These are phyloP conservation scores for Pherbina coryleti DNA, from an alignment of 2,888 invertebrate genomes.

Conservation along the genomic window DNA sequence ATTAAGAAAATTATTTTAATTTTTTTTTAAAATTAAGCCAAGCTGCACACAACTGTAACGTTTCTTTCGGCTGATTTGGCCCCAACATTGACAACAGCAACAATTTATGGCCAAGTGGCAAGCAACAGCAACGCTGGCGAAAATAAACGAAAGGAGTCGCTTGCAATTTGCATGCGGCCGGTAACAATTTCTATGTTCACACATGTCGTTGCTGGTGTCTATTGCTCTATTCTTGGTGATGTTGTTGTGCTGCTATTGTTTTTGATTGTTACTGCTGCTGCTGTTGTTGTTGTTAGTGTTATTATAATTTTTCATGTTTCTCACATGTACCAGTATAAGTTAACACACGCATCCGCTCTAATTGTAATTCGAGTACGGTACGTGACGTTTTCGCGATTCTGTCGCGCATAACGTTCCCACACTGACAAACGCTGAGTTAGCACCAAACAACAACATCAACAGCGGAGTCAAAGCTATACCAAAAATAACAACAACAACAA, in stretches of 20 bases:
- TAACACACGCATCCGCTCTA: too few relatives aligned
- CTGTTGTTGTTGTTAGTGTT: background rate
- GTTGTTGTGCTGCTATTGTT: background rate
- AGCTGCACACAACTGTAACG: background rate
- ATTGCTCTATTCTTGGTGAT: background rate
- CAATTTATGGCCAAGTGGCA: slow-evolving; percentile 12
- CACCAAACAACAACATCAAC: too few relatives aligned
- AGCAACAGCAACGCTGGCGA: background rate
- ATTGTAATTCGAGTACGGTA: too few relatives aligned
- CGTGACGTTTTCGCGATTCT: too few relatives aligned
- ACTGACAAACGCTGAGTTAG: too few relatives aligned
- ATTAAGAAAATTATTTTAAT: background rate
- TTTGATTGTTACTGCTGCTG: background rate
- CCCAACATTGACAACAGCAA: slow-evolving; percentile 7
- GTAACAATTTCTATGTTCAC: background rate
- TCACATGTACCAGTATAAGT: too few relatives aligned
- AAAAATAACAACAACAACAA: too few relatives aligned
- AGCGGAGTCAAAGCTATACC: too few relatives aligned
- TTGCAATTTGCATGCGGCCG: slow-evolving; percentile 10
- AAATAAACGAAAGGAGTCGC: slow-evolving; percentile 4
- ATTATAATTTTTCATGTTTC: background rate
- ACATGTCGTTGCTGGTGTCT: background rate
- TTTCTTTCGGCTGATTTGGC: background rate
- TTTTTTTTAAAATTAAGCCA: background rate
- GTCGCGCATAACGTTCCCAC: too few relatives aligned